These are phyloP conservation scores for Chauna torquata DNA, from an alignment of 2,113 vertebrate genomes.

Conservation along the genomic window DNA sequence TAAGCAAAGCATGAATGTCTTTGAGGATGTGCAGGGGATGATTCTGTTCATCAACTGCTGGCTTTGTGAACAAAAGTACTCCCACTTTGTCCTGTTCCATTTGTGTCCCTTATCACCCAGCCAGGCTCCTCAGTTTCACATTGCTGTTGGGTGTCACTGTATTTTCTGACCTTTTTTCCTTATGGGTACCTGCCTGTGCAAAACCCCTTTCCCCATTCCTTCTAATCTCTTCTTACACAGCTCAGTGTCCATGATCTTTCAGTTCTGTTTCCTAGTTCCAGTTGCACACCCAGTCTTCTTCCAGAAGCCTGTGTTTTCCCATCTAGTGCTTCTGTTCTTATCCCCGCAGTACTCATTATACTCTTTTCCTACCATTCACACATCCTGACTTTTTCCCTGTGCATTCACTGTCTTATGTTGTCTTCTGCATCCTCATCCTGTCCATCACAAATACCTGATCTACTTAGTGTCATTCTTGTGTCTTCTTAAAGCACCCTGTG, in stretches of 20 bases:
- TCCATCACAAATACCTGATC: not conserved
- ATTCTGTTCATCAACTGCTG: not conserved
- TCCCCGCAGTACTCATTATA: not conserved
- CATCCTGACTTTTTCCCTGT: not conserved
- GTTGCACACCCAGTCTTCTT: not conserved
- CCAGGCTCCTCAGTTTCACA: not conserved
- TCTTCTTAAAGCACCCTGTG: not conserved
- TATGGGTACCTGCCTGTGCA: fast-evolving
- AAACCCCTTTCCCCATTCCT: not conserved
- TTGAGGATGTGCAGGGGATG: not conserved
- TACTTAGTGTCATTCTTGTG: not conserved
- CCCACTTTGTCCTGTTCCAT: not conserved
- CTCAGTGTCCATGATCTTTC: not conserved
- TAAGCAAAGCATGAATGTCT: not conserved
- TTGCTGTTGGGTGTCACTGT: not conserved
- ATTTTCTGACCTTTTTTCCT: not conserved
- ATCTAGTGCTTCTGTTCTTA: not conserved
- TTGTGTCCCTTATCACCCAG: not conserved
- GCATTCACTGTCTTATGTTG: not conserved
- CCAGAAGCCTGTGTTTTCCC: not conserved
- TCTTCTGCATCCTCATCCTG: not conserved
- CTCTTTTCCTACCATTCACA: not conserved
- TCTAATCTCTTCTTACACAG: not conserved
- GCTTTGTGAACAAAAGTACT: not conserved
- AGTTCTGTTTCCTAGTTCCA: not conserved